Evolutionary conservation across 2,797 vertebrate species (phyloP).

Genomic region (Cetoscarus ocellatus): DNA sequence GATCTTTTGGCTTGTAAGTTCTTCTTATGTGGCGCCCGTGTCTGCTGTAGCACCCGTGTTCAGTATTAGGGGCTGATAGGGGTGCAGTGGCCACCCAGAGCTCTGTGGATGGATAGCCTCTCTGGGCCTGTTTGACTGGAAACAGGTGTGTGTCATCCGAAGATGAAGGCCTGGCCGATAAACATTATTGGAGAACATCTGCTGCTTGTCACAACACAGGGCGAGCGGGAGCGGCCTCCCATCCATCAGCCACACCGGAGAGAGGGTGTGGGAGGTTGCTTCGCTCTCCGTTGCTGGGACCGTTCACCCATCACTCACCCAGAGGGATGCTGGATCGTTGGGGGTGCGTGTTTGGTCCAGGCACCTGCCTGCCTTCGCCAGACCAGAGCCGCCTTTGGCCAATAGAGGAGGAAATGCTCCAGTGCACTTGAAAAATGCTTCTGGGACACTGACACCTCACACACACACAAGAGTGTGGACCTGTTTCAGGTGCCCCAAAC

Average conservation of each 20-base stretch:
- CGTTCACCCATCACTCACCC: conserved; percentile 77
- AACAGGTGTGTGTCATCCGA: conserved; percentile 87
- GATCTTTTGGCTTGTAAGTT: conserved; percentile 1
- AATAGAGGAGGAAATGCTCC: conserved; percentile 65
- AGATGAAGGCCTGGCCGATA: conserved; percentile 84
- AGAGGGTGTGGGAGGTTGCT: conserved; percentile 49
- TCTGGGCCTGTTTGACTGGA: conserved; percentile 81
- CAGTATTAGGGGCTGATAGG: conserved; percentile 20
- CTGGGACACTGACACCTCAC: conserved; percentile 29
- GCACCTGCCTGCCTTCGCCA: conserved; percentile 69
- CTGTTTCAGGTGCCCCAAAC: conserved; percentile 36
- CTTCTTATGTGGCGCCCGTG: conserved; percentile 6
- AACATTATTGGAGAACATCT: conserved; percentile 91
- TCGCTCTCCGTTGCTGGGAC: conserved; percentile 42
- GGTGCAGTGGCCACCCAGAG: conserved; percentile 79
- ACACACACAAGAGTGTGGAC: conserved; percentile 41
- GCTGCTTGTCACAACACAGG: conserved; percentile 86
- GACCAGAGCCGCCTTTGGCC: conserved; percentile 58
- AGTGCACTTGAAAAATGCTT: conserved; percentile 78
- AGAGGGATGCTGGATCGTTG: conserved; percentile 54
- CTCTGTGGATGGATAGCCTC: conserved; percentile 76
- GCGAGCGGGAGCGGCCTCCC: conserved; percentile 55
- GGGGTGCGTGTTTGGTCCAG: conserved; percentile 57
- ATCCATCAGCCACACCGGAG: conserved; percentile 83
- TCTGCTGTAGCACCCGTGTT: not conserved